phyloP scores from a whole-genome alignment of 2,113 vertebrate genomes.

The Athene cunicularia region DNA sequence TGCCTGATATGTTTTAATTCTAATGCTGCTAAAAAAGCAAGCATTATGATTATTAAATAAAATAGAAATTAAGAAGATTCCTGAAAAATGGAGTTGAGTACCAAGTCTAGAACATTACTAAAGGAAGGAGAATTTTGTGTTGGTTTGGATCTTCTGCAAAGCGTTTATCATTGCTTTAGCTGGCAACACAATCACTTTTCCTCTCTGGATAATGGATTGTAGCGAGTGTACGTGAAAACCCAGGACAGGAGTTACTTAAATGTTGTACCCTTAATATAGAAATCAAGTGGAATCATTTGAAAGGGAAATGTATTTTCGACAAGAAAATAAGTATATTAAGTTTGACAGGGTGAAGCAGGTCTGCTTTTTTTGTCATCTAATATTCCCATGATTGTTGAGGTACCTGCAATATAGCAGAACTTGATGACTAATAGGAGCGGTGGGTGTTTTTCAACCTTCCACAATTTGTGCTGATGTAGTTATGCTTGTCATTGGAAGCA shows the following conservation, averaged over 20 bases:
- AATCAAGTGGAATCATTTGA: not conserved
- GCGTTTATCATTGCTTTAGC: not conserved
- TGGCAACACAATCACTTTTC: not conserved
- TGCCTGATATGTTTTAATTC: not conserved
- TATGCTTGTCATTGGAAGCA: not conserved
- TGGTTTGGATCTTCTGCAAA: not conserved
- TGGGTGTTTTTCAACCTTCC: not conserved
- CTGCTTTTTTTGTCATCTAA: not conserved
- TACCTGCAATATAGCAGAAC: not conserved
- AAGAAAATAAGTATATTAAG: conserved; percentile 35
- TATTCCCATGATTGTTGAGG: not conserved
- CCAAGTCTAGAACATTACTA: not conserved
- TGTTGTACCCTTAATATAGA: not conserved
- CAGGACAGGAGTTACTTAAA: conserved; percentile 10
- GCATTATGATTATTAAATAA: not conserved
- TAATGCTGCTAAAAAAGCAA: not conserved
- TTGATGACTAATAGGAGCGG: conserved; percentile 10
- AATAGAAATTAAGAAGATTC: not conserved
- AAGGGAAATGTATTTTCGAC: conserved; percentile 28
- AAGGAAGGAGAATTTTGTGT: not conserved
- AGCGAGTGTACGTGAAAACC: not conserved
- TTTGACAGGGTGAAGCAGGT: conserved; percentile 6
- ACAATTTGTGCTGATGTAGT: not conserved
- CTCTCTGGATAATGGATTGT: not conserved
- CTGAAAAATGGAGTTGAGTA: not conserved